A percentile compares a stretch with the other conserved stretches of the same genome.
Conservation (phyloP, 2,888 invertebrate genomes). For the Frankliniella fusca region DNA sequence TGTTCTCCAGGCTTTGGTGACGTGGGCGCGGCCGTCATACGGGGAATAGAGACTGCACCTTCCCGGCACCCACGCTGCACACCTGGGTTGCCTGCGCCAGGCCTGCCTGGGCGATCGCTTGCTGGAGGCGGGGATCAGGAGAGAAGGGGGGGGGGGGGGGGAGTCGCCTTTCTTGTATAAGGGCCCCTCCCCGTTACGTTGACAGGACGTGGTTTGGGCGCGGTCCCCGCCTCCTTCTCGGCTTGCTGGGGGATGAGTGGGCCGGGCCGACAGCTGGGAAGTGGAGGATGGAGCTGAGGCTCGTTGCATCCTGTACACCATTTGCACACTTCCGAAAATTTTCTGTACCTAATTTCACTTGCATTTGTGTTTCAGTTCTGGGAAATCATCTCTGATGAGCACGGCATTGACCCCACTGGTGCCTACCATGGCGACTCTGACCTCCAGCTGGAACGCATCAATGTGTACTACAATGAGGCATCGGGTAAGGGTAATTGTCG, state of each 20-base stretch:
- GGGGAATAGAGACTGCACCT: not conserved
- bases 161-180: not conserved
- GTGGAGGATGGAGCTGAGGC: not conserved
- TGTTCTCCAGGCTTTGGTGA: not conserved
- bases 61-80: not conserved
- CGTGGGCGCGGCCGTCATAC: not conserved
- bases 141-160: not conserved
- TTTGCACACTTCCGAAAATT: no score
- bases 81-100: not conserved
- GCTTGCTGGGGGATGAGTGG: not conserved
- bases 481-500: constrained; percentile 47
- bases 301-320: not conserved
- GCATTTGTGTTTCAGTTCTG: constrained; percentile 64
- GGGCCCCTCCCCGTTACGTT: not conserved
- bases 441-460: constrained; percentile 60
- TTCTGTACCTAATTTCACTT: not conserved
- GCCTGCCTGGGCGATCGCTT: not conserved
- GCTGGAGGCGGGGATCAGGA: no score
- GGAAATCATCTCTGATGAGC: constrained; percentile 84
- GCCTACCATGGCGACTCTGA: constrained; percentile 59
- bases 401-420: constrained; percentile 60
- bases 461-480: constrained; percentile 63
- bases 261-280: not conserved
- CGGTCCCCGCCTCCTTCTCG: not conserved
- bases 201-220: not conserved